Evolutionary conservation across 2,888 invertebrate species (phyloP).

Genomic region (Dexiosoma caninum): DNA sequence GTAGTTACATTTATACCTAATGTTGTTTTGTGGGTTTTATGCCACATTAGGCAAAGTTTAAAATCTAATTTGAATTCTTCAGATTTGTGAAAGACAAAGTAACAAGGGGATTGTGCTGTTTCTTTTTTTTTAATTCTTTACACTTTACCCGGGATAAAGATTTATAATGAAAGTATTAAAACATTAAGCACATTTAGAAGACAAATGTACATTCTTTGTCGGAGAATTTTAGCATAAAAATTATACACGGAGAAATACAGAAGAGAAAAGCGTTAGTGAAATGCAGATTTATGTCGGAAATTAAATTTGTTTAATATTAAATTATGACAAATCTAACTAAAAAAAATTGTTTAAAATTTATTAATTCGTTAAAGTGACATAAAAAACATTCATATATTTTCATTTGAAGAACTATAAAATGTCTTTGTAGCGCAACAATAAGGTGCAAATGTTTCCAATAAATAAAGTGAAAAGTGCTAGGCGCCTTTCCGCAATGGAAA

Average conservation of each 20-base stretch:
- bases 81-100: conserved; percentile 32
- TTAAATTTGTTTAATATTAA: neutral
- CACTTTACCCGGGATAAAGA: conserved; percentile 3
- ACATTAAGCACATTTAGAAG: conserved; percentile 27
- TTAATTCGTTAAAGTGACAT: too few relatives aligned
- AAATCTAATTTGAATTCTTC: conserved; percentile 54
- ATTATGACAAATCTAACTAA: too few relatives aligned
- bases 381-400: too few relatives aligned
- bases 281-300: neutral
- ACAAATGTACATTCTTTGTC: too few relatives aligned
- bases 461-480: too few relatives aligned
- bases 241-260: too few relatives aligned
- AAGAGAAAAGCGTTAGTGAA: neutral
- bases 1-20: conserved; percentile 64
- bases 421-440: too few relatives aligned
- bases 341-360: too few relatives aligned
- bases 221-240: too few relatives aligned
- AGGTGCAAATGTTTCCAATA: too few relatives aligned
- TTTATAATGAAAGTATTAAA: conserved; percentile 31
- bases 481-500: too few relatives aligned
- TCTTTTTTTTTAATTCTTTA: neutral
- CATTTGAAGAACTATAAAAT: too few relatives aligned
- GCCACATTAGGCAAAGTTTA: conserved; percentile 50
- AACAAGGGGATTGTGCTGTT: conserved; percentile 33
- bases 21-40: conserved; percentile 50